Evolutionary conservation across 2,113 vertebrate genomes (phyloP).

Genomic region (Rhombomys opimus): DNA sequence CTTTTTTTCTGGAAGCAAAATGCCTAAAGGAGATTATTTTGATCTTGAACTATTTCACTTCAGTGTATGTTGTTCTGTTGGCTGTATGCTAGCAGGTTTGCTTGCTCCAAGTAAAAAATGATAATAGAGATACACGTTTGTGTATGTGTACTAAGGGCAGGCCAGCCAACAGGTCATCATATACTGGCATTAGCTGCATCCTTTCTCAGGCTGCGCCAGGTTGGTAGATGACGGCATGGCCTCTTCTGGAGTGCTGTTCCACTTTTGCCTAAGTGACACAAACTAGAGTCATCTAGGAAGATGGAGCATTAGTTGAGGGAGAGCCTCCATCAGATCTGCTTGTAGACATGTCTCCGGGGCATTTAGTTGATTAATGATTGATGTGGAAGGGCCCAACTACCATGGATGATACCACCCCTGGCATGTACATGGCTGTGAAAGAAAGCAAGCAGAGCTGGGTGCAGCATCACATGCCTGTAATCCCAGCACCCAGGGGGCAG

Average conservation of each 20-base stretch:
- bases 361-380: not conserved
- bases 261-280: not conserved
- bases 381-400: not conserved
- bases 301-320: not conserved
- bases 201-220: not conserved
- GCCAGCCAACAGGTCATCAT: not conserved
- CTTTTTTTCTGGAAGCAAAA: not conserved
- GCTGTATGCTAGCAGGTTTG: not conserved
- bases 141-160: not conserved
- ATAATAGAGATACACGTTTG: not conserved
- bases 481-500: too few relatives aligned
- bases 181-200: rapidly evolving
- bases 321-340: not conserved
- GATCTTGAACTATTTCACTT: not conserved
- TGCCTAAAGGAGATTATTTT: not conserved
- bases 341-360: not conserved
- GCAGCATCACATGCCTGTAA: too few relatives aligned
- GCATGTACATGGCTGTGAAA: not conserved
- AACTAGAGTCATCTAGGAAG: not conserved
- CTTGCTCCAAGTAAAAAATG: conserved; percentile 2
- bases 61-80: not conserved
- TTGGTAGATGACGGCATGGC: not conserved
- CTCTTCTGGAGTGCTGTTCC: not conserved
- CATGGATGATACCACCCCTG: not conserved
- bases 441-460: not conserved